Conservation (phyloP, 2,888 invertebrate species). For the Chydorus sphaericus region DNA sequence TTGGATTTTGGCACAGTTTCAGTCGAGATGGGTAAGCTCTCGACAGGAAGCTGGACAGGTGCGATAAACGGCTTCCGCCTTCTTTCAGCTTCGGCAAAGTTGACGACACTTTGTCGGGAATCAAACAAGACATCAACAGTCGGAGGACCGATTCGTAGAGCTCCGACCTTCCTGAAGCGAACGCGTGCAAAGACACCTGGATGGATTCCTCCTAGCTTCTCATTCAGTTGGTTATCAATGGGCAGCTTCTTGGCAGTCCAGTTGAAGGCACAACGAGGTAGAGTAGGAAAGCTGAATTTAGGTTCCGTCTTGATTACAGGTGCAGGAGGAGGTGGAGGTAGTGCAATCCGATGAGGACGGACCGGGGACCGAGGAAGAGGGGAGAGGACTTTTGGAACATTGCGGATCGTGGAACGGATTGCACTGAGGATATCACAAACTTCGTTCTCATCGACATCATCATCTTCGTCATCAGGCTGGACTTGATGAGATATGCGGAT, state of each 20-base stretch:
- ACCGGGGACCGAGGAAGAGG: background rate
- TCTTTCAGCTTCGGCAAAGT: conserved; percentile 13
- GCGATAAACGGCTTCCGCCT: background rate
- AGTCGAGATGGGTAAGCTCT: no score
- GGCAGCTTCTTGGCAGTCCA: conserved; percentile 9
- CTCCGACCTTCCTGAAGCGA: background rate
- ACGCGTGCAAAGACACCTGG: background rate
- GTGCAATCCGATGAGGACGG: no score
- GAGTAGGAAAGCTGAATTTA: background rate
- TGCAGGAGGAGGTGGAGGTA: background rate
- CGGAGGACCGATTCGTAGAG: background rate
- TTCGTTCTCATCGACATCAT: no score
- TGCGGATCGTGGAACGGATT: background rate
- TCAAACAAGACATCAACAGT: background rate
- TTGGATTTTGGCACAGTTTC: no score
- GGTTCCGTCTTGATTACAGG: background rate
- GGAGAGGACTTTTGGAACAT: background rate
- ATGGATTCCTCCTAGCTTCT: background rate
- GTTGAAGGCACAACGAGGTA: conserved; percentile 11
- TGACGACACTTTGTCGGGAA: background rate
- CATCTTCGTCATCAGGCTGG: no score
- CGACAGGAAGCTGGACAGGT: background rate
- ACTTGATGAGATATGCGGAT: no score
- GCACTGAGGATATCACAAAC: background rate
- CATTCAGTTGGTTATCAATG: background rate